Evolutionary conservation across 2,888 invertebrate genomes (phyloP), one percentile per base, ranked within the genome.

Genomic region (Tethea ocularis): DNA sequence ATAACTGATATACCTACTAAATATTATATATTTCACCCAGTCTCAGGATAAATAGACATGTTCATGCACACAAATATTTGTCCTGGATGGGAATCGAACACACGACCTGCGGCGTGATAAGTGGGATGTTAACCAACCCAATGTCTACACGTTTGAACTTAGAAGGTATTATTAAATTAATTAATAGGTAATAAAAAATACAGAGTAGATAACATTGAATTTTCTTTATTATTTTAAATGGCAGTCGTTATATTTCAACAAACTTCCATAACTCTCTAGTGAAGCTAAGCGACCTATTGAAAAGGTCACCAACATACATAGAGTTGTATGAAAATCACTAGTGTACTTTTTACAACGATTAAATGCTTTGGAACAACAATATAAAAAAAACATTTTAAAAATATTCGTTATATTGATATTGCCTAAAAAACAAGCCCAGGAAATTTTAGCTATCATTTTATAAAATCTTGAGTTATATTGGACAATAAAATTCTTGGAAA

Each of bases 341-440:
- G 46, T 46, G 46, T 46, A 52, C 66, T 63, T 55, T 38, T 46
- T 46, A 41, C 17, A 46, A 46, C 46, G 10, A 63, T 69, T 87
- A 88, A 88, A 89, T 88, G 88, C 88, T 84, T 84, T 82, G 80
- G 80, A 81, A 84, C 78, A 75, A 73, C 69, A 60, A 62, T 63
- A 29, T 53, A 60, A 58, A 57, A 57, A 26, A 62, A 62, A 46
- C 53, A 56, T 54, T 56, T 56, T 53, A 56, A 55, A 15, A 52
- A 56, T 33, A 36, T 56, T 41, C 23, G 23, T 36, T 59, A 54
- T 55, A 55, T 46, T 46, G 41, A 1, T 20, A 54, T 33, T 2
- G 54, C 22, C 52, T 29, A 4, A 52, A 22, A 26, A 29, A 24
- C 17, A 17, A 26, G 17, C 20, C 52, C 6, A 1, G 1, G 22